Conservation (phyloP, 2,888 invertebrate genomes). For the Oxyteleia sp. region DNA sequence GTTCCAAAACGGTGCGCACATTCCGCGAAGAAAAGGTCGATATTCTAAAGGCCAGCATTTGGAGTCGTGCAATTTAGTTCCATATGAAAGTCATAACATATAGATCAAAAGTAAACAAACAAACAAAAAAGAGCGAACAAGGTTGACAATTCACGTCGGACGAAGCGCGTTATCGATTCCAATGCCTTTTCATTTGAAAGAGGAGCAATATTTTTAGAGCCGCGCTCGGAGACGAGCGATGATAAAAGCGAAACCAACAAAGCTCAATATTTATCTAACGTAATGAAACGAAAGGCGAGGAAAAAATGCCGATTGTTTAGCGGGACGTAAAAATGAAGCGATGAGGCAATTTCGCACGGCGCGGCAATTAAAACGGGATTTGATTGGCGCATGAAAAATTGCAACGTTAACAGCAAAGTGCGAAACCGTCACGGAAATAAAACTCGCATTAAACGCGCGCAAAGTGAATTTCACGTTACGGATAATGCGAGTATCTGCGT, state of each 20-base stretch:
- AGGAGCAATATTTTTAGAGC: not conserved
- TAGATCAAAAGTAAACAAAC: not conserved
- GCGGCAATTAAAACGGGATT: constrained; percentile 56
- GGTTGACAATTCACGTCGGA: constrained; percentile 1
- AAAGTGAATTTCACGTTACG: constrained; percentile 39
- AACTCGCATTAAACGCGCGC: constrained; percentile 26
- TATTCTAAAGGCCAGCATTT: constrained; percentile 49
- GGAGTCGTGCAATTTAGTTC: not conserved
- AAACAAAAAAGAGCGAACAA: constrained; percentile 2
- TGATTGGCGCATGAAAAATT: constrained; percentile 54
- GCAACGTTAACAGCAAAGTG: constrained; percentile 12
- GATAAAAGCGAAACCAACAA: too few relatives aligned
- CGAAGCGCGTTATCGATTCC: not conserved
- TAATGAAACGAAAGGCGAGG: not conserved
- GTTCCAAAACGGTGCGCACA: constrained; percentile 61
- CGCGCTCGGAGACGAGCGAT: too few relatives aligned
- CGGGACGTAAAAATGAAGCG: constrained; percentile 28
- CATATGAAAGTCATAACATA: constrained; percentile 22
- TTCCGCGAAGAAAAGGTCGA: constrained; percentile 53
- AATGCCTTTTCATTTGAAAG: not conserved
- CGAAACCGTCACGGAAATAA: constrained; percentile 39
- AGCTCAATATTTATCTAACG: too few relatives aligned
- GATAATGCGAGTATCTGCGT: constrained; percentile 22
- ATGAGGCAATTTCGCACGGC: constrained; percentile 47
- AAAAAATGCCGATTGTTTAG: constrained; percentile 4